Conservation (phyloP, 2,888 invertebrate genomes). For the Aethes cnicana region DNA sequence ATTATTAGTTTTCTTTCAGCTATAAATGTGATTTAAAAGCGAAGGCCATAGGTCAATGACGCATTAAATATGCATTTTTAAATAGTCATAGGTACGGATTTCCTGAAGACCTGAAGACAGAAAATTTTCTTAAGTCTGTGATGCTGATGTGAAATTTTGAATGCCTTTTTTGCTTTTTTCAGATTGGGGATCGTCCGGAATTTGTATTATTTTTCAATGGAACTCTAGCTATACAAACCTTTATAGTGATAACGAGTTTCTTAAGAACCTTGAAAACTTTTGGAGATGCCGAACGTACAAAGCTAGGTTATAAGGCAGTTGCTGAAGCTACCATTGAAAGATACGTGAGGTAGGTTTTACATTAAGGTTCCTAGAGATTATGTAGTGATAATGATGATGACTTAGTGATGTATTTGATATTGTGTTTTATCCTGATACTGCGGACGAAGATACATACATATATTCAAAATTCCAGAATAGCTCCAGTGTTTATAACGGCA, state of each 20-base stretch:
- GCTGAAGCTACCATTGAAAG: slow-evolving; percentile 18
- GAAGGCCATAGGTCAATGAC: too few relatives aligned
- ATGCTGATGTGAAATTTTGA: too few relatives aligned
- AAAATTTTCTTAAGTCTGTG: too few relatives aligned
- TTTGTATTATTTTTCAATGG: slow-evolving; percentile 25
- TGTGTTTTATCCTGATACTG: background rate
- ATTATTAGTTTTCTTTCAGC: too few relatives aligned
- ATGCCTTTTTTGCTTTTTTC: background rate
- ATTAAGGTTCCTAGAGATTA: too few relatives aligned
- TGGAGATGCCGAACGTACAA: background rate
- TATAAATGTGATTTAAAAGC: too few relatives aligned
- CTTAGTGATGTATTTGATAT: too few relatives aligned
- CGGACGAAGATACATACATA: background rate
- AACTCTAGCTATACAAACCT: slow-evolving; percentile 26
- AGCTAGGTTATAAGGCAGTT: slow-evolving; percentile 3
- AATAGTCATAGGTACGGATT: too few relatives aligned
- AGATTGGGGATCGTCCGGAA: slow-evolving; percentile 20
- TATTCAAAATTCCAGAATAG: slow-evolving; percentile 10
- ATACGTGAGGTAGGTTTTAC: slow-evolving; percentile 31
- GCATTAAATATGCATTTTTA: too few relatives aligned
- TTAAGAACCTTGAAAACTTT: slow-evolving; percentile 25
- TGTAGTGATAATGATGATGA: too few relatives aligned
- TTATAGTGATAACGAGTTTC: slow-evolving; percentile 29
- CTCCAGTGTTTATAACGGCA: slow-evolving; percentile 22
- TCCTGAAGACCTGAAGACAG: too few relatives aligned